phyloP scores from a whole-genome alignment of 37 sponge, comb jelly and placozoan genomes.

The Dysidea cf. avara region DNA sequence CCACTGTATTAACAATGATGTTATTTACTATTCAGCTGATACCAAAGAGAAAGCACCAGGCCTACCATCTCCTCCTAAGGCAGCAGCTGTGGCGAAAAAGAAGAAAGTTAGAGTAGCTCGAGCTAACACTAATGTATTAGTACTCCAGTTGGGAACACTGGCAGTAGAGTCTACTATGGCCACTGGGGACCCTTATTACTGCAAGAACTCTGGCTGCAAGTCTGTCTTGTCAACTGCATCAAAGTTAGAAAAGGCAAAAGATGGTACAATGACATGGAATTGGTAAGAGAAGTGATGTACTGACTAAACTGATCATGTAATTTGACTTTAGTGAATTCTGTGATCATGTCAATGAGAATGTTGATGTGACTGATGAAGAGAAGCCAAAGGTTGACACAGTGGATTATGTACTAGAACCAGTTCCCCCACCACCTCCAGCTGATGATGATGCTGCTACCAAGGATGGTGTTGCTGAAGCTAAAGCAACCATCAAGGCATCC shows the following conservation, averaged over 20 bases:
- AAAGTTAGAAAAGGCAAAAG: conserved; percentile 21
- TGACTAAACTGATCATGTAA: not conserved
- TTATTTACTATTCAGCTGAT: no score
- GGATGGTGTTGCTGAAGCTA: not conserved
- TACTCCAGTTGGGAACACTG: conserved; percentile 69
- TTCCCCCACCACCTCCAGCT: conserved; percentile 29
- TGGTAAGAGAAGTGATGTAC: conserved; percentile 48
- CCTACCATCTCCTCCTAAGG: no score
- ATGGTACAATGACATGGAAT: conserved; percentile 56
- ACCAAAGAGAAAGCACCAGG: no score
- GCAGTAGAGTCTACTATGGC: conserved; percentile 27
- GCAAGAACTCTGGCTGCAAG: conserved; percentile 59
- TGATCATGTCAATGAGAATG: conserved; percentile 58
- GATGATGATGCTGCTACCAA: conserved; percentile 7
- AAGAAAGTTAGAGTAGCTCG: conserved; percentile 70
- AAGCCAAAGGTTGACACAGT: conserved; percentile 18
- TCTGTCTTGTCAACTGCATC: conserved; percentile 73
- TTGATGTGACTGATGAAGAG: conserved; percentile 43
- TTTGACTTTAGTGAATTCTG: conserved; percentile 83
- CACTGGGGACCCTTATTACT: conserved; percentile 49
- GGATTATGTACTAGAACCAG: conserved; percentile 84
- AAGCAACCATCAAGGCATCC: not conserved
- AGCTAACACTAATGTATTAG: conserved; percentile 68
- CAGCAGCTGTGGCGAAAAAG: conserved; percentile 27
- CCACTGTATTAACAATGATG: no score